Conservation (phyloP, 2,797 vertebrate species). For the Gadopsis marmoratus region DNA sequence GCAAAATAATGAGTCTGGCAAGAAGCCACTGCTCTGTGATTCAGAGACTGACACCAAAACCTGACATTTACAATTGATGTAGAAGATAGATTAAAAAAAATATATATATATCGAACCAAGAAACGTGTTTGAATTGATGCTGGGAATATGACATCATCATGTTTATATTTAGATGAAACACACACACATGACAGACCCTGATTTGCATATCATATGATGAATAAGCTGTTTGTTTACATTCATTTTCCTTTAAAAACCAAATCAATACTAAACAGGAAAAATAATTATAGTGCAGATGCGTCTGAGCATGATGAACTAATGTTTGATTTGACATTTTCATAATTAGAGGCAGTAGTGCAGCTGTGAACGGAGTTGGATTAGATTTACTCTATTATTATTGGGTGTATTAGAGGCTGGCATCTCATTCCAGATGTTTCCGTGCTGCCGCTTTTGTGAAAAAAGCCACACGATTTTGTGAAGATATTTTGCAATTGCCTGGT, state of each 20-base stretch:
- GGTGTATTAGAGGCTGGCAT: not conserved
- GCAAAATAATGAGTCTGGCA: constrained; percentile 55
- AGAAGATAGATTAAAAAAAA: constrained; percentile 1
- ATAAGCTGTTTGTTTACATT: constrained; percentile 33
- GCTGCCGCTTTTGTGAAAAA: not conserved
- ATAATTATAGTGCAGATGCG: constrained; percentile 10
- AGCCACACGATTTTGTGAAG: not conserved
- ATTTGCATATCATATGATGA: constrained; percentile 22
- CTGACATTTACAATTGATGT: constrained; percentile 44
- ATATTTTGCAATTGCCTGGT: not conserved
- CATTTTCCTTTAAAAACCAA: constrained; percentile 28
- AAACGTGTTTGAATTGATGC: constrained; percentile 17
- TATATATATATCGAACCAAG: not conserved
- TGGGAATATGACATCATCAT: constrained; percentile 3
- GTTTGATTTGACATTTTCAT: constrained; percentile 12
- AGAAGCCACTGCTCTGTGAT: constrained; percentile 32
- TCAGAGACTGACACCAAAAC: constrained; percentile 19
- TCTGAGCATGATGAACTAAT: not conserved
- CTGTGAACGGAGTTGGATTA: not conserved
- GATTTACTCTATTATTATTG: not conserved
- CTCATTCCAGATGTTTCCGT: not conserved
- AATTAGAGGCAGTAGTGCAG: constrained; percentile 9
- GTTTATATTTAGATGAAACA: constrained; percentile 19
- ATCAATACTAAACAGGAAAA: constrained; percentile 17
- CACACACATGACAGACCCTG: not conserved